Conservation (phyloP, 2,113 vertebrate species). For the Hepsetus odoe region DNA sequence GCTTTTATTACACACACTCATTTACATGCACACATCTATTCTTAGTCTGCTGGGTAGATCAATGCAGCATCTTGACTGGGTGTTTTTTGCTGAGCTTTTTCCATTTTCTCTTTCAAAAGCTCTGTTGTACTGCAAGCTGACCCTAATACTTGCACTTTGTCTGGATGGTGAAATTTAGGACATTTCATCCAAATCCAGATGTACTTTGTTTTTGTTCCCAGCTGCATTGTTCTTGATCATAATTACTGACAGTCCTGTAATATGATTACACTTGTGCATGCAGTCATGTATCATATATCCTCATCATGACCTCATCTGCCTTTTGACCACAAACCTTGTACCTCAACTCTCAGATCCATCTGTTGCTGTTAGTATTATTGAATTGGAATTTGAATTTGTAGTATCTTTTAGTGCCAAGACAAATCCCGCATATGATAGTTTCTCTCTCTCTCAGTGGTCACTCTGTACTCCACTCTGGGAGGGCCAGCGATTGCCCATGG, state of each 20-base stretch:
- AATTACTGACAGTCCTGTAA: too few species aligned
- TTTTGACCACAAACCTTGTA: too few species aligned
- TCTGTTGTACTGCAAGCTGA: background rate
- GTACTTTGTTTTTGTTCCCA: background rate
- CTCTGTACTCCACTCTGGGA: constrained; percentile 91
- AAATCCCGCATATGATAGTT: too few species aligned
- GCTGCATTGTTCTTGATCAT: too few species aligned
- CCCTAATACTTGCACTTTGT: background rate
- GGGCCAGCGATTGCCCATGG: constrained; percentile 91
- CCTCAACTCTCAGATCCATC: too few species aligned
- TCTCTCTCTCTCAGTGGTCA: constrained; percentile 85
- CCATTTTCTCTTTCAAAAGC: background rate
- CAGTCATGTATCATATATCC: too few species aligned
- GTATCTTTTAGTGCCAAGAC: too few species aligned
- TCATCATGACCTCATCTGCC: too few species aligned
- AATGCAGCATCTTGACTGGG: background rate
- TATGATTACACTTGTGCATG: too few species aligned
- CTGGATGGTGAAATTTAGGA: background rate
- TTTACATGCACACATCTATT: background rate
- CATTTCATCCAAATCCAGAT: background rate
- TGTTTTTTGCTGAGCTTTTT: background rate
- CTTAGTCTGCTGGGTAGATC: background rate
- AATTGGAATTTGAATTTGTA: too few species aligned
- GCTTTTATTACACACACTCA: background rate
- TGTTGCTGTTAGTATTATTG: too few species aligned